Evolutionary conservation across 2,797 vertebrate species (phyloP).

Genomic region (Rhinophrynus dorsalis): DNA sequence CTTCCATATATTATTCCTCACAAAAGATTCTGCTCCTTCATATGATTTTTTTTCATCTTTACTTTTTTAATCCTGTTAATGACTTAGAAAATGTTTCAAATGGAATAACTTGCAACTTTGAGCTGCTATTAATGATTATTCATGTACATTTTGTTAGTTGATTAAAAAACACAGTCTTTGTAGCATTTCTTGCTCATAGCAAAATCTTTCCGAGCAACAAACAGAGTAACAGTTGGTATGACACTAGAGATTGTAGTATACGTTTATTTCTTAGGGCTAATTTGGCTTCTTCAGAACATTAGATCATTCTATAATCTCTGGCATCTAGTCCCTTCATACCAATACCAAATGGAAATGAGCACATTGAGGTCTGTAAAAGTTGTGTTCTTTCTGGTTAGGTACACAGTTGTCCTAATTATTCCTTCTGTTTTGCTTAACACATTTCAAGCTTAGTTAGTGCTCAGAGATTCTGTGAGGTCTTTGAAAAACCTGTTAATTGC

Average conservation of each 20-base stretch:
- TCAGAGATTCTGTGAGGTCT: slow-evolving; percentile 42
- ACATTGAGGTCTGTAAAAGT: slow-evolving; percentile 51
- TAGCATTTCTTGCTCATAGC: slow-evolving; percentile 58
- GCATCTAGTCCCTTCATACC: slow-evolving; percentile 47
- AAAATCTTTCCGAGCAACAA: slow-evolving; percentile 57
- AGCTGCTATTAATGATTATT: slow-evolving; percentile 56
- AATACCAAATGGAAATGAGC: slow-evolving; percentile 47
- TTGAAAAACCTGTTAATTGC: slow-evolving; percentile 46
- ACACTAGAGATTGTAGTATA: slow-evolving; percentile 57
- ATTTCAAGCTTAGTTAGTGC: slow-evolving; percentile 37
- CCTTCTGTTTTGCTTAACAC: slow-evolving; percentile 40
- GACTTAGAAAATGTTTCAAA: slow-evolving; percentile 30
- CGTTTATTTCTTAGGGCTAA: slow-evolving; percentile 62
- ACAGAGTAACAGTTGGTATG: slow-evolving; percentile 56
- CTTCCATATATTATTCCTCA: slow-evolving; percentile 35
- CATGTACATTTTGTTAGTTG: slow-evolving; percentile 55
- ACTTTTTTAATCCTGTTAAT: slow-evolving; percentile 37
- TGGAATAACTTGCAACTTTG: slow-evolving; percentile 48
- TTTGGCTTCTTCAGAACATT: slow-evolving; percentile 56
- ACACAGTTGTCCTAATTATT: slow-evolving; percentile 38
- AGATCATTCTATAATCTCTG: slow-evolving; percentile 56
- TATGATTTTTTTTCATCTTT: slow-evolving; percentile 57
- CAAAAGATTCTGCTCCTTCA: slow-evolving; percentile 27
- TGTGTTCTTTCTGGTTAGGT: slow-evolving; percentile 48
- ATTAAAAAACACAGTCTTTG: slow-evolving; percentile 58